A percentile compares a stretch with the other conserved stretches of the same genome.
Conservation (phyloP, 2,113 vertebrate species). For the Pterocles gutturalis region DNA sequence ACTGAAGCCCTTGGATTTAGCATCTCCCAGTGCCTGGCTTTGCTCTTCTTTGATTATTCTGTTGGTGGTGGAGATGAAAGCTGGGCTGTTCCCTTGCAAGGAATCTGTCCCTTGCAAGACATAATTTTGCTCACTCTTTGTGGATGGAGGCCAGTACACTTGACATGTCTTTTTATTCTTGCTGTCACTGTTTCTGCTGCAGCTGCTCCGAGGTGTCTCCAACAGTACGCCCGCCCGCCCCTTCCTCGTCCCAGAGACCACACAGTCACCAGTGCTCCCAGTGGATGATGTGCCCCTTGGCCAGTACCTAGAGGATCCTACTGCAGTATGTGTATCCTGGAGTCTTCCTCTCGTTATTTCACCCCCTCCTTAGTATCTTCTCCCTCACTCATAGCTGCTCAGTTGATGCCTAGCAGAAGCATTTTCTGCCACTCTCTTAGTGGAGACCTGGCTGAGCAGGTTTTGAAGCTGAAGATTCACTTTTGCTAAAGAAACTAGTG, state of each 20-base stretch:
- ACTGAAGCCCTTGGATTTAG: neutral
- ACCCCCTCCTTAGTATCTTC: neutral
- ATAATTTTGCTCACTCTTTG: neutral
- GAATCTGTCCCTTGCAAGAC: neutral
- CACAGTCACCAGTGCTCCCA: constrained; percentile 39
- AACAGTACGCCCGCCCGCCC: constrained; percentile 78
- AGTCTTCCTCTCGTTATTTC: neutral
- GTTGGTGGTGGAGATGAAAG: neutral
- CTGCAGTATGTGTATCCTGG: neutral
- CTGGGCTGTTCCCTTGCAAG: neutral
- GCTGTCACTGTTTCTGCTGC: neutral
- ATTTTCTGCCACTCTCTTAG: neutral
- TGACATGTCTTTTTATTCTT: neutral
- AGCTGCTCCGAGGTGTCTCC: constrained; percentile 64
- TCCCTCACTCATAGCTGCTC: neutral
- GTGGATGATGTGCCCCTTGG: neutral
- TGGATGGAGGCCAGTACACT: neutral
- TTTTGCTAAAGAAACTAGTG: neutral
- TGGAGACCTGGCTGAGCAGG: neutral
- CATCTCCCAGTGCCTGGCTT: neutral
- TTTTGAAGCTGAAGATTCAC: neutral
- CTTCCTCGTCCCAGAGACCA: neutral
- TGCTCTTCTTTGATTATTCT: neutral
- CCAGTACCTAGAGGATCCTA: neutral
- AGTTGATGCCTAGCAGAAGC: neutral